Evolutionary conservation across 2,113 vertebrate genomes (phyloP), one percentile per base, ranked within the genome.

Genomic region (Hyperoodon ampullatus): DNA sequence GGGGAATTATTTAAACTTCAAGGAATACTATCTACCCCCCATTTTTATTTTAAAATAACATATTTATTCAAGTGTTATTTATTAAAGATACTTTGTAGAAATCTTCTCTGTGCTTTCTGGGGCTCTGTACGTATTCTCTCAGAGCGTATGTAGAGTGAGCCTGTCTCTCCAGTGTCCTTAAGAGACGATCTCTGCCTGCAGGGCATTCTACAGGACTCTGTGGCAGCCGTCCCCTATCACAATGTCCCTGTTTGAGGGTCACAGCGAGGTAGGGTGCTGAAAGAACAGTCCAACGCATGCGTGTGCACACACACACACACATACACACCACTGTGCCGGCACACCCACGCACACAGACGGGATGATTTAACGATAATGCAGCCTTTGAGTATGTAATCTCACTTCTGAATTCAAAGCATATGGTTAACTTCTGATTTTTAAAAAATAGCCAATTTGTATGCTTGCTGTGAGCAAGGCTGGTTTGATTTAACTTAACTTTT

Each of bases 321-420:
- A 19, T 14, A 30, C 47, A 9, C 35, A 3, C 24, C 55, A 9
- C 23, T 15, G 18, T 15, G 7, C 18, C 6, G 11, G 21, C 28
- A 42, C 39, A 71, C 26, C 39, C 97, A 83, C 21, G 53, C 63
- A n/a, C 21, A n/a, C 30, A 75, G 63, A 87, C 6, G 53, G 39
- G 61, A 47, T 26, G 15, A 98, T 92, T 91, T 84, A 96, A 96
- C 81, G n/a, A 96, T 96, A 98, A 95, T 95, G 60, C 81, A 93
- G 47, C 30, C 42, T 55, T 97, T 87, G 93, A 87, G 55, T 87
- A 58, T 90, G 50, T 93, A 95, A 94, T 85, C 87, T 47, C 90
- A 72, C 35, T 85, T 96, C 61, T 95, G 96, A 98, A 98, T 97
- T 83, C 58, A 98, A 98, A 98, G 85, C 97, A 98, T 84, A 97